These are phyloP conservation scores for Lasioglossum lativentre DNA, from an alignment of 2,888 invertebrate genomes.

Conservation along the genomic window DNA sequence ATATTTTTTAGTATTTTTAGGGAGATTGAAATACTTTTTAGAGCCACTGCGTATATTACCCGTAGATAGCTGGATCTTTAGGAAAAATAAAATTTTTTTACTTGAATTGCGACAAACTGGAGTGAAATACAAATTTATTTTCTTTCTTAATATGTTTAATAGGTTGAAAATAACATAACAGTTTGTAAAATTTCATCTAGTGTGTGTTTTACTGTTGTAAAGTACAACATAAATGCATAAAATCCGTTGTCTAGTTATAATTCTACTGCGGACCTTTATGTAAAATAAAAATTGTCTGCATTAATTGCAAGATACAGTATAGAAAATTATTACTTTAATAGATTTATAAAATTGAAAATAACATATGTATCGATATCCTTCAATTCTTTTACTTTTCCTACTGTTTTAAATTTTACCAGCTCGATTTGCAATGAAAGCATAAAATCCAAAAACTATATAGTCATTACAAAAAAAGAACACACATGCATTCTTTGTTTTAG, in stretches of 20 bases:
- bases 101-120: too few species aligned
- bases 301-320: conserved; percentile 3
- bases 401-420: neutral
- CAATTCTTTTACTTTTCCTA: neutral
- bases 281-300: neutral
- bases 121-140: too few species aligned
- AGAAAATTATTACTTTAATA: neutral
- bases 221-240: too few species aligned
- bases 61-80: neutral
- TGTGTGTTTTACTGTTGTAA: too few species aligned
- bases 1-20: neutral
- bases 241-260: too few species aligned
- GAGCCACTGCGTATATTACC: neutral
- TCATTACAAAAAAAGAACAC: neutral
- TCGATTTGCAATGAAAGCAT: neutral
- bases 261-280: too few species aligned
- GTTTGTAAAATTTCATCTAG: too few species aligned
- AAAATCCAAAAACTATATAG: neutral
- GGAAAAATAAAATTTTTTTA: too few species aligned
- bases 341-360: neutral
- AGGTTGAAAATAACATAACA: too few species aligned
- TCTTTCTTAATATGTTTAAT: too few species aligned
- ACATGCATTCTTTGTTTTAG: neutral
- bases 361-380: neutral
- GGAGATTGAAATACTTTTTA: neutral